Evolutionary conservation across 2,888 invertebrate genomes (phyloP).

Genomic region (Tanytarsus gracilentus): DNA sequence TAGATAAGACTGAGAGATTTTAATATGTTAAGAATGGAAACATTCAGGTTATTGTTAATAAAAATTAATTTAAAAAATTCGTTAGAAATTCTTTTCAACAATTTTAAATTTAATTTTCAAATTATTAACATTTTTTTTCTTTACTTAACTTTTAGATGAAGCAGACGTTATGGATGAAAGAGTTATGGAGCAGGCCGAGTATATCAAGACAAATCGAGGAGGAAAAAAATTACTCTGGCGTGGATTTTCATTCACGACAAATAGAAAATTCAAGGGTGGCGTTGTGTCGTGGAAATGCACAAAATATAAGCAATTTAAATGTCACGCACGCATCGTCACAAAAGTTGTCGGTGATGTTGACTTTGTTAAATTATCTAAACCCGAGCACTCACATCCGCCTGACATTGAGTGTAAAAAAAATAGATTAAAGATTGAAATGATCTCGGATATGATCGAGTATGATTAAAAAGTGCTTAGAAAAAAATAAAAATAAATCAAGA

Average conservation of each 20-base stretch:
- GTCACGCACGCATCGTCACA: conserved; percentile 29
- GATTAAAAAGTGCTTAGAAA: no score
- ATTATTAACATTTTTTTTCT: neutral
- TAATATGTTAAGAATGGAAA: no score
- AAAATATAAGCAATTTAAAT: conserved; percentile 28
- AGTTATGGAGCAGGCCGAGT: neutral
- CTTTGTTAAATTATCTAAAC: conserved; percentile 30
- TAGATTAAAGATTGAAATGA: no score
- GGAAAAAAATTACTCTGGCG: conserved; percentile 4
- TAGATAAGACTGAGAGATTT: no score
- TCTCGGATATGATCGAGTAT: no score
- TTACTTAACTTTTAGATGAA: neutral
- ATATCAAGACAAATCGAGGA: conserved; percentile 9
- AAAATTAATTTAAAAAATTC: no score
- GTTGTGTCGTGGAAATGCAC: conserved; percentile 29
- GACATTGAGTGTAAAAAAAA: neutral
- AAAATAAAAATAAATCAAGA: no score
- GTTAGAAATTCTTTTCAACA: neutral
- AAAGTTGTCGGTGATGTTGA: conserved; percentile 23
- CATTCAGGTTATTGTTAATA: no score
- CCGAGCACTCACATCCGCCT: conserved; percentile 30
- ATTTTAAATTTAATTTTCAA: neutral
- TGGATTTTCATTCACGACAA: conserved; percentile 22
- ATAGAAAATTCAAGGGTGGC: conserved; percentile 14
- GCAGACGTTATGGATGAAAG: neutral